Conservation (phyloP, 2,888 invertebrate species). For the Trachelus stipa region DNA sequence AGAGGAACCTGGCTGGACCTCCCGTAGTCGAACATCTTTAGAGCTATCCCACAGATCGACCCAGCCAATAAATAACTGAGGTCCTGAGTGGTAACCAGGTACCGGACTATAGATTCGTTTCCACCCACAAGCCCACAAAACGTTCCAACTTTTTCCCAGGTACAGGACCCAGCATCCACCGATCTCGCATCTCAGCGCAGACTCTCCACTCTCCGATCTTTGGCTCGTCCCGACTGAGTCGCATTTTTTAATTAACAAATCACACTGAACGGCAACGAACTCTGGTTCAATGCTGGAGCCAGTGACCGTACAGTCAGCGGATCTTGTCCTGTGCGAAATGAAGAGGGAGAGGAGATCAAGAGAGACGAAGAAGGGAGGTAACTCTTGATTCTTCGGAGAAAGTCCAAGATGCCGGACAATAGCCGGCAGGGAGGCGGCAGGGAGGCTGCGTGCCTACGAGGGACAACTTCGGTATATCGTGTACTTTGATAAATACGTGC, state of each 20-base stretch:
- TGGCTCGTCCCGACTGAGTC: background rate
- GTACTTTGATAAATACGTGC: conserved; percentile 1
- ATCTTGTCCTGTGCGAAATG: background rate
- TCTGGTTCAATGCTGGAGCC: background rate
- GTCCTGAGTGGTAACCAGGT: background rate
- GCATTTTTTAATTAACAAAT: background rate
- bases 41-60: background rate
- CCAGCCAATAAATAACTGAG: background rate
- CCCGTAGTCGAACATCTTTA: background rate
- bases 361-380: background rate
- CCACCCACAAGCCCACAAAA: background rate
- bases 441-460: conserved; percentile 1
- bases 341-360: background rate
- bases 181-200: background rate
- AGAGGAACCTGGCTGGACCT: background rate
- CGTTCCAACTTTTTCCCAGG: background rate
- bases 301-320: background rate
- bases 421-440: background rate
- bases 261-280: too few species aligned
- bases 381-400: background rate
- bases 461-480: background rate
- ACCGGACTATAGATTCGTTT: background rate
- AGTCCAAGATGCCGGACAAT: background rate
- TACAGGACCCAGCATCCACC: background rate
- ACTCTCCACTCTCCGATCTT: background rate